Percentiles rank a stretch among this genome's conserved stretches.
These are phyloP conservation scores for Ramphastos sulfuratus DNA, from an alignment of 2,113 vertebrate species.

Conservation along the genomic window DNA sequence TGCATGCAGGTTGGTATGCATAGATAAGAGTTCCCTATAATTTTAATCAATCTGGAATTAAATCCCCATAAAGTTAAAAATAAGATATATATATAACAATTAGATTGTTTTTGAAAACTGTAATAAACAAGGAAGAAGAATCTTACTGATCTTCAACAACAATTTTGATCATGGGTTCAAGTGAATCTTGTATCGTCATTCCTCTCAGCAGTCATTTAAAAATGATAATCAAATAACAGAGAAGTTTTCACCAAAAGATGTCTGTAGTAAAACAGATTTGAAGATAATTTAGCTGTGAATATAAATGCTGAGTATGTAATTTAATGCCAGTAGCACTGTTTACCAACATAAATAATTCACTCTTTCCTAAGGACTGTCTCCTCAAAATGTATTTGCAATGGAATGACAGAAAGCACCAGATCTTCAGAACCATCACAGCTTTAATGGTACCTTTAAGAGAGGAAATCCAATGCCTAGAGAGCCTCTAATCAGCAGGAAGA, in stretches of 20 bases:
- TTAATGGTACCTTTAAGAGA: background rate
- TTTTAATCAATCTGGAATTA: background rate
- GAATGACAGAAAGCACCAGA: background rate
- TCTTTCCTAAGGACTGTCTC: background rate
- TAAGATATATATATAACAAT: background rate
- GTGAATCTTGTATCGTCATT: background rate
- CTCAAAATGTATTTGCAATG: background rate
- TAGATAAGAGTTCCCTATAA: background rate
- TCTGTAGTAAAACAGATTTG: background rate
- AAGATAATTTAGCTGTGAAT: background rate
- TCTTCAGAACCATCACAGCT: background rate
- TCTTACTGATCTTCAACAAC: background rate
- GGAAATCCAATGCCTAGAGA: background rate
- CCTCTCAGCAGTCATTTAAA: background rate
- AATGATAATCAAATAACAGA: background rate
- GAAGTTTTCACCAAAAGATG: background rate
- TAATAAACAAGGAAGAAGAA: background rate
- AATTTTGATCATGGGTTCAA: background rate
- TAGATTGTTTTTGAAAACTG: background rate
- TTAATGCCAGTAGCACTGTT: background rate
- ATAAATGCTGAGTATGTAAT: background rate
- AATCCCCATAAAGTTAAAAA: background rate
- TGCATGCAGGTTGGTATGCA: background rate
- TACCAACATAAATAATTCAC: background rate
- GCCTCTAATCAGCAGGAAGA: background rate